phyloP scores from a whole-genome alignment of 2,113 vertebrate species.

The Setophaga kirtlandii region DNA sequence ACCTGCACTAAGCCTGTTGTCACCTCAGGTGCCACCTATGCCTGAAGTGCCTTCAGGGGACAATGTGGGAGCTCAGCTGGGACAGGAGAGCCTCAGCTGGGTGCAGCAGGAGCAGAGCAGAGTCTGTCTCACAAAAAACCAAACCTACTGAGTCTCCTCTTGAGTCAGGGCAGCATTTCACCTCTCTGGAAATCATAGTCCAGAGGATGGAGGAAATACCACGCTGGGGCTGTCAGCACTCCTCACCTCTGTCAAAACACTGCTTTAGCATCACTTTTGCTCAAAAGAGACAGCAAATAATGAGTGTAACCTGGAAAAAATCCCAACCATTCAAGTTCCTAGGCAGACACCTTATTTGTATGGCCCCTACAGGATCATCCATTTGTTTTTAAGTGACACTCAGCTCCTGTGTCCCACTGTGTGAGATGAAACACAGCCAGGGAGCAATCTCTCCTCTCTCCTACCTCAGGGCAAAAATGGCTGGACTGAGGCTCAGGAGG shows the following conservation, averaged over 20 bases:
- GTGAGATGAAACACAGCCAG: neutral
- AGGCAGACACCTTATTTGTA: neutral
- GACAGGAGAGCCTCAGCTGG: neutral
- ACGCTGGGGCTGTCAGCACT: neutral
- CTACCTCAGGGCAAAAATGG: neutral
- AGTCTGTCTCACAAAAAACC: neutral
- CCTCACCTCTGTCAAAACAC: neutral
- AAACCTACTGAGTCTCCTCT: neutral
- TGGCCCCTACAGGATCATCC: neutral
- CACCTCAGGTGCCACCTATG: neutral
- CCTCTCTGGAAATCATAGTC: conserved; percentile 14
- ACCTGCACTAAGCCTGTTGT: neutral
- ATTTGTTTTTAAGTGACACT: neutral
- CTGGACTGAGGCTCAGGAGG: neutral
- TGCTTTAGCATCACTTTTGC: neutral
- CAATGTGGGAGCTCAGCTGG: neutral
- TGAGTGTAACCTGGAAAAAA: neutral
- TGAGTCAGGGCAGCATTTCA: neutral
- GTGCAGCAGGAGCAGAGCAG: neutral
- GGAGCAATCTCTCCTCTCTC: neutral
- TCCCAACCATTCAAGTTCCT: neutral
- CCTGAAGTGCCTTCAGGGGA: neutral
- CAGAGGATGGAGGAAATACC: neutral
- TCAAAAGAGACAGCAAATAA: conserved; percentile 41
- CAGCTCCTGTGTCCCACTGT: neutral